phyloP scores from a whole-genome alignment of 2,797 vertebrate genomes.

The Dendrocincla tyrannina region DNA sequence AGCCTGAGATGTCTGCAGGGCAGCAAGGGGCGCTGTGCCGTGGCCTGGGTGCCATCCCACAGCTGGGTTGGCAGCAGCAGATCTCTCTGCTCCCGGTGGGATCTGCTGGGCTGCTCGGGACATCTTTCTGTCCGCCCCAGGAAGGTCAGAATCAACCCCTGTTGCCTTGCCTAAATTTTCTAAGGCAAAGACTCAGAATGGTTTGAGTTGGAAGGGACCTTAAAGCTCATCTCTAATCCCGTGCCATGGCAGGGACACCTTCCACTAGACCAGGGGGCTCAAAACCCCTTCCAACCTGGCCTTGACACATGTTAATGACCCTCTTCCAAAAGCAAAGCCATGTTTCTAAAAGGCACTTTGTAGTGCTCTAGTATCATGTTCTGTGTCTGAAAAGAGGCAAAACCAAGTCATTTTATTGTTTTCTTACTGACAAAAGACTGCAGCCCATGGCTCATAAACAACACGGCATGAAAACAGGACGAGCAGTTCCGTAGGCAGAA shows the following conservation, averaged over 20 bases:
- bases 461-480: neutral
- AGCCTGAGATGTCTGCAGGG: neutral
- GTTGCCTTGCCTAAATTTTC: neutral
- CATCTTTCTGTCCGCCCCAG: too few species aligned
- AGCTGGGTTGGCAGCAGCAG: neutral
- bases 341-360: neutral
- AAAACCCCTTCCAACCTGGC: neutral
- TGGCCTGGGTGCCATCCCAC: neutral
- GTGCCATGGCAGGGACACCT: neutral
- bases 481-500: neutral
- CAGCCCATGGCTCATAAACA: neutral
- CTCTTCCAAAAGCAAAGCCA: neutral
- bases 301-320: neutral
- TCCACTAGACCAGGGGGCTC: neutral
- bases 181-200: neutral
- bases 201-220: neutral
- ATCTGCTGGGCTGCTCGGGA: neutral
- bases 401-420: neutral
- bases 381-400: neutral
- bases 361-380: neutral
- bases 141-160: neutral
- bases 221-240: neutral
- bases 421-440: neutral
- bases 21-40: neutral
- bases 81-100: accelerated